Evolutionary conservation across 2,888 invertebrate genomes (phyloP).

Genomic region (Tyria jacobaeae): DNA sequence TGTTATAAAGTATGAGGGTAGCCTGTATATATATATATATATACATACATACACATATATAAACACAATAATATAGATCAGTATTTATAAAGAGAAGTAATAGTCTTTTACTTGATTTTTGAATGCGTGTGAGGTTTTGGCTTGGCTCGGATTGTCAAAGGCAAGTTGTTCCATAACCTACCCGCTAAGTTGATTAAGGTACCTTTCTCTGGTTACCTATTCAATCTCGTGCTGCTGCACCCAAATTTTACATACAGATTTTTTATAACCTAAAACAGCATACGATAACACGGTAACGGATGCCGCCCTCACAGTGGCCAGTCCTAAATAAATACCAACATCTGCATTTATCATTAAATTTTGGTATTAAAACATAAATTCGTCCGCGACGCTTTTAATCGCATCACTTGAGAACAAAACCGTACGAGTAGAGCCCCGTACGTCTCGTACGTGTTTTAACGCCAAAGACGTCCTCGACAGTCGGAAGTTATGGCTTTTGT

Average conservation of each 20-base stretch:
- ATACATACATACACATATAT: too few species aligned
- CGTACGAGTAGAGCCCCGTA: constrained; percentile 4
- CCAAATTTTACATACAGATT: background rate
- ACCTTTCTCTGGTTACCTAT: background rate
- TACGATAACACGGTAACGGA: background rate
- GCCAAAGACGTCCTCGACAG: constrained; percentile 53
- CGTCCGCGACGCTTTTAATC: constrained; percentile 10
- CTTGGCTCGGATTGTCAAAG: too few species aligned
- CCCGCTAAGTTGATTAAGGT: too few species aligned
- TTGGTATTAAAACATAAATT: background rate
- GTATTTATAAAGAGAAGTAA: too few species aligned
- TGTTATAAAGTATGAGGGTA: too few species aligned
- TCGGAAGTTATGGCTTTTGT: constrained; percentile 69
- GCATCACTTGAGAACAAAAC: constrained; percentile 17
- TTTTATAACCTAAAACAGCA: background rate
- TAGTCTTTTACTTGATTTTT: too few species aligned
- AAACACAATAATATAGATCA: too few species aligned
- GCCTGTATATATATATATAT: too few species aligned
- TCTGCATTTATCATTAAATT: background rate
- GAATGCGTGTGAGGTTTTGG: too few species aligned
- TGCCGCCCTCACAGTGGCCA: background rate
- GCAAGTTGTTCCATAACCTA: too few species aligned
- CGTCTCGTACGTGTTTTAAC: constrained; percentile 44
- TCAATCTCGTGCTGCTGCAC: too few species aligned
- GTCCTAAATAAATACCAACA: constrained; percentile 2